Percentiles rank a stretch among this genome's conserved stretches.
Conservation (phyloP, 92 coral and sea anemone species). For the Chrysogorgia sp. region DNA sequence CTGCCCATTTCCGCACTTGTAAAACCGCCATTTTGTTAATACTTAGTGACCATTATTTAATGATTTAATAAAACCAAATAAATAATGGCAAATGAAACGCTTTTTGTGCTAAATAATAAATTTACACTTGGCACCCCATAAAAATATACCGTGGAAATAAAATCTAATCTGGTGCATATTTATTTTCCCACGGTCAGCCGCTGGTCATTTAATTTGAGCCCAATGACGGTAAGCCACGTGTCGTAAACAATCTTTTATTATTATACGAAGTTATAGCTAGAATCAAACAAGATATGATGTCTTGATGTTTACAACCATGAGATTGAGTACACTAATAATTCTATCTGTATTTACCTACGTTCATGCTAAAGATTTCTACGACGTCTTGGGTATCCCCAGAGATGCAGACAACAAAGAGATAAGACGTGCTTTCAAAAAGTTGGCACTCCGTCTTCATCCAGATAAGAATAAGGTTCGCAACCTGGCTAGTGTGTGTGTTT, state of each 20-base stretch:
- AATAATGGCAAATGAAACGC: too few relatives aligned
- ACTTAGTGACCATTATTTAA: too few relatives aligned
- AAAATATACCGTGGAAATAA: too few relatives aligned
- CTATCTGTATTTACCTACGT: slow-evolving; percentile 75
- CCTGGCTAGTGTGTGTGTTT: slow-evolving; percentile 7
- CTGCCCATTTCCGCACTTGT: too few relatives aligned
- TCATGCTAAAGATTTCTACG: slow-evolving; percentile 86
- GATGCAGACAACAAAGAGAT: slow-evolving; percentile 94
- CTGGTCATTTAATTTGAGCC: too few relatives aligned
- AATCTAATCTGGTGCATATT: too few relatives aligned
- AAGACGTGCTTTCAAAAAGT: slow-evolving; percentile 89
- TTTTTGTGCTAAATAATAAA: too few relatives aligned
- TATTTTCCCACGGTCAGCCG: too few relatives aligned
- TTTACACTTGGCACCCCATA: too few relatives aligned
- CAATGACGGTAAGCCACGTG: neutral
- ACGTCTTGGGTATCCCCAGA: slow-evolving; percentile 84
- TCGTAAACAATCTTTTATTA: neutral
- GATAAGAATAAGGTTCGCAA: slow-evolving; percentile 87
- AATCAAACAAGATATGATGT: neutral
- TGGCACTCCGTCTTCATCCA: slow-evolving; percentile 87
- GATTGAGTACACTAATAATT: slow-evolving; percentile 62
- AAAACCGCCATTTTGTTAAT: too few relatives aligned
- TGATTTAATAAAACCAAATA: too few relatives aligned
- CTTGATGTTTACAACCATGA: too few relatives aligned
- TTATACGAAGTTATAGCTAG: neutral